Evolutionary conservation across 2,113 vertebrate genomes (phyloP), one percentile per base, ranked within the genome.

Genomic region (Argyrosomus japonicus): DNA sequence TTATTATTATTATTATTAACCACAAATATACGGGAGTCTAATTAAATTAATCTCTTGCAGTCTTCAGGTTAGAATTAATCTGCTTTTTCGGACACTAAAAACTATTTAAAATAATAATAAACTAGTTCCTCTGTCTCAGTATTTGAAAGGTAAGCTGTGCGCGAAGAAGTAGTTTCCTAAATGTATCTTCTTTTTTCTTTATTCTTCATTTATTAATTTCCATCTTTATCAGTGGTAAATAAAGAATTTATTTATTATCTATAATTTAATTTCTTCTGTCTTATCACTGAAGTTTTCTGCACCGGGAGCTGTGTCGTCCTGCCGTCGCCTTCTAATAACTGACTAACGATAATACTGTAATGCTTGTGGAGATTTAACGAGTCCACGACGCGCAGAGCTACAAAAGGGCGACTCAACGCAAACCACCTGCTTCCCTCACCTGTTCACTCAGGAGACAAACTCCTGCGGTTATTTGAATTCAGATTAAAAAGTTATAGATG

Each of bases 351-450:
- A 68, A 76, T 2, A 40, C 78, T 54, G 40, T 36, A 1, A 75
- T 25, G 74, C 77, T 50, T 40, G 13, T 43, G 54, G 51, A 81
- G 73, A 48, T 72, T 81, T 40, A 27, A 73, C 18, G 40, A 63
- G 79, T 86, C 79, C 64, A 2, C 32, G 25, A 23, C 47, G 69
- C 79, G 19, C 69, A 0, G 17, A 77, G 40, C 67, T 19, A 67
- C 70, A 77, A 88, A 87, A 84, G 90, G 83, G 69, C 87, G 88
- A 14, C 23, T 67, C 48, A 15, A 68, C 60, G 47, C 76, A 15
- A 74, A 40, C 50, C 88, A 90, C 90, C 91, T 93, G 91, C 88
- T 88, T 77, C 76, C 36, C 77, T 89, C 90, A 91, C 83, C 87
- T 91, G 83, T 64, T 88, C 77, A 5, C 75, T 27, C 71, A 7